Conservation (phyloP, 2,888 invertebrate genomes). For the Chymomyza caudatula region DNA sequence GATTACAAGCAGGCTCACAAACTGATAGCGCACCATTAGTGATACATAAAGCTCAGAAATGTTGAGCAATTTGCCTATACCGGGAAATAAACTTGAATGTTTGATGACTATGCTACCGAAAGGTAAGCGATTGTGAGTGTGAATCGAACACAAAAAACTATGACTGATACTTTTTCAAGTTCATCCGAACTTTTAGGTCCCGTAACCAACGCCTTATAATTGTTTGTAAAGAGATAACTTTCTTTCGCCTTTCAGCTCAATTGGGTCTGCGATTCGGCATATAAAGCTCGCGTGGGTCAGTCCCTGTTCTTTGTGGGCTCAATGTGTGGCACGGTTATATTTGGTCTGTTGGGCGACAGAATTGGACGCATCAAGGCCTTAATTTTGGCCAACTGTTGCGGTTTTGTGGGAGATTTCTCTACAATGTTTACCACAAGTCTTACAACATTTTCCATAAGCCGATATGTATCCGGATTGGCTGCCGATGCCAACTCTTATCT, state of each 20-base stretch:
- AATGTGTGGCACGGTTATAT: conserved; percentile 80
- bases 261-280: conserved; percentile 81
- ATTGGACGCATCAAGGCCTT: conserved; percentile 80
- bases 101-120: no score
- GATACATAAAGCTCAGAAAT: no score
- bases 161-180: no score
- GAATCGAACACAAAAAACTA: no score
- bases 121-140: no score
- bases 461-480: conserved; percentile 81
- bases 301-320: conserved; percentile 82
- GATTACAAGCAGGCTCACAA: no score
- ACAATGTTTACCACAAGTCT: conserved; percentile 79
- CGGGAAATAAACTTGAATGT: no score
- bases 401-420: conserved; percentile 79
- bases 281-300: conserved; percentile 81
- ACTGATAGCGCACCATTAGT: no score
- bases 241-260: conserved; percentile 70
- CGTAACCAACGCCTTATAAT: no score
- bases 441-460: conserved; percentile 78
- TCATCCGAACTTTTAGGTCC: no score
- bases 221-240: no score
- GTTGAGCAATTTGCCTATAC: no score
- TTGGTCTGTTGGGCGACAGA: conserved; percentile 80
- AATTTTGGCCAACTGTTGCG: conserved; percentile 79
- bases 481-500: conserved; percentile 81